Conservation (phyloP, 2,888 invertebrate species). For the Pterostichus niger region DNA sequence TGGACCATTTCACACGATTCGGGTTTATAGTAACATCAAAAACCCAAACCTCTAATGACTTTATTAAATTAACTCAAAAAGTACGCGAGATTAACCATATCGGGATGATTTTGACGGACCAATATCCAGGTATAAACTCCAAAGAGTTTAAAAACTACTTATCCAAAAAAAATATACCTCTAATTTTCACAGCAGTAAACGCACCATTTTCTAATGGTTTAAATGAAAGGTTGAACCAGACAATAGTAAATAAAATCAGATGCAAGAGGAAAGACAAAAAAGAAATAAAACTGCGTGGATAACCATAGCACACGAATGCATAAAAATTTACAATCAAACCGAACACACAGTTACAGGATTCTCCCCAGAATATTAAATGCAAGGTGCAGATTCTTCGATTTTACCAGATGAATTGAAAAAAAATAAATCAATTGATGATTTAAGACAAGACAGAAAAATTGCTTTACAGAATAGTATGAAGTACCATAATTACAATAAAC, state of each 20-base stretch:
- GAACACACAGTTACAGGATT: constrained; percentile 70
- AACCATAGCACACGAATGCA: constrained; percentile 68
- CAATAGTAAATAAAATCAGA: constrained; percentile 68
- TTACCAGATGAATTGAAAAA: constrained; percentile 67
- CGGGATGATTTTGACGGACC: constrained; percentile 66
- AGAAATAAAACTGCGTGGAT: constrained; percentile 68
- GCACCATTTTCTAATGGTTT: constrained; percentile 70
- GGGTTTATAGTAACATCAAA: constrained; percentile 70
- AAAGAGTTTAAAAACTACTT: constrained; percentile 56
- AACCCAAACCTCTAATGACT: constrained; percentile 70
- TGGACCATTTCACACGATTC: constrained; percentile 69
- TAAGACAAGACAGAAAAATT: constrained; percentile 44
- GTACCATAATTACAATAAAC: no score
- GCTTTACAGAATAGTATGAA: no score
- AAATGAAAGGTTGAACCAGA: constrained; percentile 70
- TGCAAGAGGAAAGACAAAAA: constrained; percentile 68
- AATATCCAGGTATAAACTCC: constrained; percentile 71
- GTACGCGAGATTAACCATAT: not conserved
- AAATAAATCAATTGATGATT: constrained; percentile 43
- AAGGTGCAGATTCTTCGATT: constrained; percentile 67
- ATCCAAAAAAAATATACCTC: constrained; percentile 9
- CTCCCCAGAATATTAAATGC: constrained; percentile 68
- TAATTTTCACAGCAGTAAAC: constrained; percentile 68
- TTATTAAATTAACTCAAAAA: constrained; percentile 68
- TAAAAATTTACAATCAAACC: constrained; percentile 69